phyloP scores from a whole-genome alignment of 2,888 invertebrate species.

The Amphimallon solstitiale region DNA sequence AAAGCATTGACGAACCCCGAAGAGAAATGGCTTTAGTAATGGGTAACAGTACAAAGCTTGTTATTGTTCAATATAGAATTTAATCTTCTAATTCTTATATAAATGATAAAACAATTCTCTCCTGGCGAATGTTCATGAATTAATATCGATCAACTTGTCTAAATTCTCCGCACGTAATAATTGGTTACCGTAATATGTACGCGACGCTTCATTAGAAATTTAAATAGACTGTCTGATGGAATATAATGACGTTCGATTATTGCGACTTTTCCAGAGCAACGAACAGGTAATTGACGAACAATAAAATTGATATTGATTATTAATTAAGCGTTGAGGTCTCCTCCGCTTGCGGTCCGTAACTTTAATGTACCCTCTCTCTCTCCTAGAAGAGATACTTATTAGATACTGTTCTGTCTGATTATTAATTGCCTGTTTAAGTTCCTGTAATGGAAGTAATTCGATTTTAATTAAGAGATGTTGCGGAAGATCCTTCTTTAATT shows the following conservation, averaged over 20 bases:
- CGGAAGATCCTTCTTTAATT: constrained; percentile 13
- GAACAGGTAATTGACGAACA: constrained; percentile 21
- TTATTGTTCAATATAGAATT: no score
- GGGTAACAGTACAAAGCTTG: no score
- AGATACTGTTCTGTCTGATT: background rate
- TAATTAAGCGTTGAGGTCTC: constrained; percentile 7
- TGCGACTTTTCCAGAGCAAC: constrained; percentile 16
- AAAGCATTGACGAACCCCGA: no score
- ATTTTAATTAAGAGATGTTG: constrained; percentile 11
- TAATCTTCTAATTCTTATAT: no score
- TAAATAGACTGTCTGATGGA: constrained; percentile 19
- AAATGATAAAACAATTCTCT: no score
- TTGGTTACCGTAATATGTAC: background rate
- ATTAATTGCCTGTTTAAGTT: constrained; percentile 20
- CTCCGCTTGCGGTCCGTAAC: background rate
- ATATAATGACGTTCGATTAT: constrained; percentile 11
- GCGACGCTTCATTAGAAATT: constrained; percentile 11
- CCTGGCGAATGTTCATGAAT: no score
- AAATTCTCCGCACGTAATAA: background rate
- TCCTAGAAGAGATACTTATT: constrained; percentile 2
- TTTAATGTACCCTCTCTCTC: constrained; percentile 1
- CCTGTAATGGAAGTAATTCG: constrained; percentile 17
- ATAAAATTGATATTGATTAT: constrained; percentile 25
- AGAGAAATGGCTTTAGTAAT: no score
- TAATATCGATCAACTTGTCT: background rate